Evolutionary conservation across 1,140 invertebrate species (phyloP).

Genomic region (Trichonephila inaurata): DNA sequence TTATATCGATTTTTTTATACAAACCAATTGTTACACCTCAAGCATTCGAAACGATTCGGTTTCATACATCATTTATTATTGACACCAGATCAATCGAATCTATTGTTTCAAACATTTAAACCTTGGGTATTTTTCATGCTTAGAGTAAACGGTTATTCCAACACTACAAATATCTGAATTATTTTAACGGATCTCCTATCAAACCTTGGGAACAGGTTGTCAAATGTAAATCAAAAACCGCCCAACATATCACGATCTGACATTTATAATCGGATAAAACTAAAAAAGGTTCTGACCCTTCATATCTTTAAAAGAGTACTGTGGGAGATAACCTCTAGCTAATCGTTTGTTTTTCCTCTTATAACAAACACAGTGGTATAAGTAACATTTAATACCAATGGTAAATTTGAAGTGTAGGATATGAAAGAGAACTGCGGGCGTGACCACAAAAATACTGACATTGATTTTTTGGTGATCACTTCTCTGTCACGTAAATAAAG

Average conservation of each 20-base stretch:
- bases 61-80: not conserved
- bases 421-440: not conserved
- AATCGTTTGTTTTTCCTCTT: conserved; percentile 22
- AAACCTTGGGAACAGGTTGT: conserved; percentile 24
- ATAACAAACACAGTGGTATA: not conserved
- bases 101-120: not conserved
- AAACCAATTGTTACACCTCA: not conserved
- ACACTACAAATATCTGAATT: not conserved
- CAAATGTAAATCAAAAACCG: conserved; percentile 36
- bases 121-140: conserved; percentile 6
- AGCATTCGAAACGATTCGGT: not conserved
- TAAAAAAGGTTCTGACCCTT: conserved; percentile 39
- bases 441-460: conserved; percentile 23
- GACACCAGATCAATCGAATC: not conserved
- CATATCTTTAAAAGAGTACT: conserved; percentile 19
- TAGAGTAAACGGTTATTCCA: not conserved
- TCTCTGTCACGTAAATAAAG: not conserved
- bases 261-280: not conserved
- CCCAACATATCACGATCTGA: conserved; percentile 34
- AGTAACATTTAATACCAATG: not conserved
- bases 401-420: not conserved
- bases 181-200: not conserved
- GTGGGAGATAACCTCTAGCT: not conserved
- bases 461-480: conserved; percentile 29
- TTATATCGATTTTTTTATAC: no score